These are phyloP conservation scores for Leucoma salicis DNA, from an alignment of 2,888 invertebrate species.

Conservation along the genomic window DNA sequence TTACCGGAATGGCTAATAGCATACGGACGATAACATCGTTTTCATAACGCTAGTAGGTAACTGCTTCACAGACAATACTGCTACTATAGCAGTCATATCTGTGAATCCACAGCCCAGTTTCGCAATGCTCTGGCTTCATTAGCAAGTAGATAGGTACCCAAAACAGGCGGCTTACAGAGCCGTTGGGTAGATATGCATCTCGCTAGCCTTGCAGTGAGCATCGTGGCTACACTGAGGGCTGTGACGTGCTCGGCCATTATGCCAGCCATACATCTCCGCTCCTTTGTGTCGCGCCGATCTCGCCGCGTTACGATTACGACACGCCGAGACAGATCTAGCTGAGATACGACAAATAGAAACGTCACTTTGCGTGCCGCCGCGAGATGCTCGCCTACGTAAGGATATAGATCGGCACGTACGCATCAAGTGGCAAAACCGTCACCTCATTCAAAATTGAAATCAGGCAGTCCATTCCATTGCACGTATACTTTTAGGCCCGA, in stretches of 20 bases:
- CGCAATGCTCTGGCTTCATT: constrained; percentile 70
- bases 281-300: constrained; percentile 76
- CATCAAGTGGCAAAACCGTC: constrained; percentile 58
- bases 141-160: constrained; percentile 79
- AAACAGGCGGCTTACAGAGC: constrained; percentile 78
- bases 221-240: constrained; percentile 45
- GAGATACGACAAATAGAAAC: constrained; percentile 77
- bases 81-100: constrained; percentile 67
- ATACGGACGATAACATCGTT: constrained; percentile 31
- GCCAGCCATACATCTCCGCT: constrained; percentile 70
- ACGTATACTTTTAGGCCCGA: constrained; percentile 20
- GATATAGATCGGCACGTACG: constrained; percentile 62
- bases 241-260: constrained; percentile 75
- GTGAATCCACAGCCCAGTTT: constrained; percentile 69
- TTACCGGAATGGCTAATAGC: constrained; percentile 21
- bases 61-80: constrained; percentile 55
- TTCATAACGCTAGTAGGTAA: constrained; percentile 59
- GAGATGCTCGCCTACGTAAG: constrained; percentile 54
- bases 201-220: constrained; percentile 58
- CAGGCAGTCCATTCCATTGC: constrained; percentile 30
- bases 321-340: constrained; percentile 73
- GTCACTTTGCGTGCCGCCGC: constrained; percentile 75
- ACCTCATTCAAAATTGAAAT: constrained; percentile 47
- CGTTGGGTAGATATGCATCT: constrained; percentile 77
- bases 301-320: constrained; percentile 74